These are phyloP conservation scores for Triplophysa yarkandensis DNA, from an alignment of 2,797 vertebrate species.

Conservation along the genomic window DNA sequence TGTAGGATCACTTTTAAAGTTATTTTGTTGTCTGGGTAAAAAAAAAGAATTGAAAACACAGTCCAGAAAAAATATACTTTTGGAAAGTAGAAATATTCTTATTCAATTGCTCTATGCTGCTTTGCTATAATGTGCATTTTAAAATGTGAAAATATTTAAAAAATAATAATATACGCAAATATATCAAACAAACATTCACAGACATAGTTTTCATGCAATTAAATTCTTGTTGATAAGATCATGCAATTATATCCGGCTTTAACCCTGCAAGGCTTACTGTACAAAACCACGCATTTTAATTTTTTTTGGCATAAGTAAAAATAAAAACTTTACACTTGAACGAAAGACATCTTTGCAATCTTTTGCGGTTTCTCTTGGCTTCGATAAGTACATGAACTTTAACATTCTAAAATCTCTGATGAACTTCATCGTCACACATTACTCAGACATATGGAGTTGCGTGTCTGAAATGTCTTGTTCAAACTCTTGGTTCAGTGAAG, in stretches of 20 bases:
- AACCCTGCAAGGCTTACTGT: no score
- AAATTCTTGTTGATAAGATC: no score
- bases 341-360: not conserved
- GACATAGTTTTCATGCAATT: not conserved
- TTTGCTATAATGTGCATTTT: not conserved
- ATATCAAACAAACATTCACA: not conserved
- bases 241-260: not conserved
- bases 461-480: not conserved
- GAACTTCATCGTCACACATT: constrained; percentile 27
- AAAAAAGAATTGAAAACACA: no score
- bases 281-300: no score
- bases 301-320: no score
- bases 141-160: not conserved
- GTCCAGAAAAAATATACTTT: no score
- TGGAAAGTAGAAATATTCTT: no score
- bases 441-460: constrained; percentile 5
- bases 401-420: constrained; percentile 40
- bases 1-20: no score
- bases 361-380: not conserved
- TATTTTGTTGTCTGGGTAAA: no score
- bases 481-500: not conserved
- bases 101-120: no score
- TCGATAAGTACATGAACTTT: constrained; percentile 2
- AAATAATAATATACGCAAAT: not conserved
- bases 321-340: not conserved